phyloP scores from a whole-genome alignment of 2,797 vertebrate species.

The Fundulus diaphanus region DNA sequence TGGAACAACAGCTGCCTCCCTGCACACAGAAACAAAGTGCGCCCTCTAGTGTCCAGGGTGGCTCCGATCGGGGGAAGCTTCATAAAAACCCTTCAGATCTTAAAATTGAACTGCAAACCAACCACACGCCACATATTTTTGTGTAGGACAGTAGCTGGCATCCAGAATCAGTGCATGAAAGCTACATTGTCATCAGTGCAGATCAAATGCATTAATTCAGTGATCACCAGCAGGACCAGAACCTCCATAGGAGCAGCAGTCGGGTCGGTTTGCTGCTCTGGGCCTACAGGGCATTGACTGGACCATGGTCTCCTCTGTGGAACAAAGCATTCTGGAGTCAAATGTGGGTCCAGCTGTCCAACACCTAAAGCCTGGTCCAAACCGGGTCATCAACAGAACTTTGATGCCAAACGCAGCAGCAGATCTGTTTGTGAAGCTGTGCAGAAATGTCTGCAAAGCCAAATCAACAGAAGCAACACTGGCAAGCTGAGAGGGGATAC shows the following conservation, averaged over 20 bases:
- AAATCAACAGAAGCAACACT: neutral
- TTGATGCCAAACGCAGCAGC: constrained; percentile 4
- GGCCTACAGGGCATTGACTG: no score
- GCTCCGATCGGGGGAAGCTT: neutral
- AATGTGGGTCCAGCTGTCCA: no score
- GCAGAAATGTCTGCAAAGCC: neutral
- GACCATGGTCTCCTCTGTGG: neutral
- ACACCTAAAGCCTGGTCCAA: neutral
- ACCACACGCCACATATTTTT: no score
- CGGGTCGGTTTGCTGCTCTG: no score
- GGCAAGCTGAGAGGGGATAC: neutral
- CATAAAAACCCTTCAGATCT: no score
- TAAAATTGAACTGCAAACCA: no score
- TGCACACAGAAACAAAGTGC: neutral
- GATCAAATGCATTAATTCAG: no score
- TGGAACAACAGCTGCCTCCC: neutral
- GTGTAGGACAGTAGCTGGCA: no score
- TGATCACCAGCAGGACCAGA: no score
- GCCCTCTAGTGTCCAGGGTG: constrained; percentile 1
- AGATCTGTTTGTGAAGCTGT: neutral
- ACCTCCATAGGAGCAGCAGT: no score
- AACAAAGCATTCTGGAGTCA: neutral
- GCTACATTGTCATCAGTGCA: no score
- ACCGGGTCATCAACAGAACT: neutral
- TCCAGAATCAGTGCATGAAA: no score